Evolutionary conservation across 1,140 invertebrate genomes (phyloP).

Genomic region (Psix sp.): DNA sequence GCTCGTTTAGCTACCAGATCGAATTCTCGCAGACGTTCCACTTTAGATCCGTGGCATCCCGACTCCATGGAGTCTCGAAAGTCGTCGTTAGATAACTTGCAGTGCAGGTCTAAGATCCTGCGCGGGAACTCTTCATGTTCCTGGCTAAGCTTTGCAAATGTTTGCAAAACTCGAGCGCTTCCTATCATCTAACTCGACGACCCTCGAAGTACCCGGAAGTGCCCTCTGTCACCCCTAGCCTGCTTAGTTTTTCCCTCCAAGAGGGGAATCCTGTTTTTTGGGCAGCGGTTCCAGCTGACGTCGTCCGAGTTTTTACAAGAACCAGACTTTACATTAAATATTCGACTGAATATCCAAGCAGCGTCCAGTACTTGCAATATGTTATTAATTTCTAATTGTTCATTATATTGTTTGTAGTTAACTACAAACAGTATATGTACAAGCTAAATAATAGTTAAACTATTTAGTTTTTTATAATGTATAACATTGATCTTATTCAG

Average conservation of each 20-base stretch:
- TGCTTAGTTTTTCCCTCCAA: slow-evolving; percentile 68
- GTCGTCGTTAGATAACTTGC: slow-evolving; percentile 69
- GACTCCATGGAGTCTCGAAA: slow-evolving; percentile 9
- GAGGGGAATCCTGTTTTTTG: slow-evolving; percentile 74
- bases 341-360: no score
- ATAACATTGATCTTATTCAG: no score
- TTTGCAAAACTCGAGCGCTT: slow-evolving; percentile 65
- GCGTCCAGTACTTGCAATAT: no score
- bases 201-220: slow-evolving; percentile 61
- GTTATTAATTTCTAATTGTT: no score
- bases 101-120: slow-evolving; percentile 71
- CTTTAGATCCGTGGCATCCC: slow-evolving; percentile 9
- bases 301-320: no score
- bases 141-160: slow-evolving; percentile 66
- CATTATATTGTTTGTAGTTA: no score
- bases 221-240: slow-evolving; percentile 77
- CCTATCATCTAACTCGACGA: slow-evolving; percentile 57
- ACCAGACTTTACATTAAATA: no score
- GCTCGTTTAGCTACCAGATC: slow-evolving; percentile 62
- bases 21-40: slow-evolving; percentile 60
- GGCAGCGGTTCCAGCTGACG: slow-evolving; percentile 72
- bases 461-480: no score
- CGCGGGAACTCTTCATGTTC: slow-evolving; percentile 72
- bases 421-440: no score
- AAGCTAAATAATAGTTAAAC: no score